Base-by-base conservation (phyloP, 2,888 invertebrate species). In the Machimus rusticus region DNA sequence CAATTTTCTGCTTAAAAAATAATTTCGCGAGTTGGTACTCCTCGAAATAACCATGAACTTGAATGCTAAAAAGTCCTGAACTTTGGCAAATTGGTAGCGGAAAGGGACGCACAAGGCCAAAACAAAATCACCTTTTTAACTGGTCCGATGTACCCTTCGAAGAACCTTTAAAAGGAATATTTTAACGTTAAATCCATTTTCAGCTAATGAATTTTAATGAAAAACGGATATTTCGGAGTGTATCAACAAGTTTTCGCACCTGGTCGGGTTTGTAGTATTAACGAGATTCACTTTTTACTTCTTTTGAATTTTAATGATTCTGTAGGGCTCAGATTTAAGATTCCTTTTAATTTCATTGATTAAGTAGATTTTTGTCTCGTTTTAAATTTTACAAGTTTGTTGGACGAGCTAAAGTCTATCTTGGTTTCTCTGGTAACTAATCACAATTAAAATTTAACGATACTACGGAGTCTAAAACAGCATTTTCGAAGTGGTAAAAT, bases 151-250 rank as follows among this genome's bases (percentile, higher is more conserved):
- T 79, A 9, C 79, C 82, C 66, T 66, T 34, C 55, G 12, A 57
- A 34, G 81, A 23, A 82, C 28, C 82, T 37, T 82, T 82, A 23
- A 37, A n/a, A 16, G n/a, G 34, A 51, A 34, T 34, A 37, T n/a
- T 82, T 31, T n/a, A 82, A 82, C 55, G 55, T 57, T 57, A 34
- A 82, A 82, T 57, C 55, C 82, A 82, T 82, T 82, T 34, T 57
- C 16, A 31, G 34, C 37, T 57, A 55, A 82, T 82, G 82, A 82
- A 82, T 82, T 82, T 57, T 82, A 55, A 82, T 82, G 51, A 57
- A 37, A 55, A 16, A 46, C 23, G 79, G 51, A 79, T 28, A 28
- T 79, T 76, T 8, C 6, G 31, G 37, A 28, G 28, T 28, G 66
- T 66, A 66, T 66, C 66, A 28, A 66, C 23, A 51, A 51, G 19